phyloP scores from a whole-genome alignment of 2,113 vertebrate genomes.

The Tringa solitaria region DNA sequence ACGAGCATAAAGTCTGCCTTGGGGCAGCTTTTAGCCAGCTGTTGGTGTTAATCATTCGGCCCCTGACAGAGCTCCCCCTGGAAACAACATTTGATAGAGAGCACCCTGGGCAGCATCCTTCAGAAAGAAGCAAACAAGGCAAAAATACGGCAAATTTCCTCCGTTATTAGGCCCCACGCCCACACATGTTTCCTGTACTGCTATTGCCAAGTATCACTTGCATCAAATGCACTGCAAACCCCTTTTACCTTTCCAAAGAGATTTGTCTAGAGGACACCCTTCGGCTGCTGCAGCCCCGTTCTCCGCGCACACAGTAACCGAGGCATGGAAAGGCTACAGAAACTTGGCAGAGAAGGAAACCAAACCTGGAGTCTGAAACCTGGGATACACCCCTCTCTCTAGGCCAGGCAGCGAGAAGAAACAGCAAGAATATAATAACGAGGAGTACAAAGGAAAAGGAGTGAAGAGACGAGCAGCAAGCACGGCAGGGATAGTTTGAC shows the following conservation, averaged over 20 bases:
- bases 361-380: neutral
- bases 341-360: neutral
- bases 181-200: neutral
- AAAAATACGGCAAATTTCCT: neutral
- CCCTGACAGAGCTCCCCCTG: neutral
- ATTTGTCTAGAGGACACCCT: neutral
- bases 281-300: fast-evolving
- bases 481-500: neutral
- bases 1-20: neutral
- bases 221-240: neutral
- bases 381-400: neutral
- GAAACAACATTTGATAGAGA: neutral
- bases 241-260: neutral
- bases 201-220: neutral
- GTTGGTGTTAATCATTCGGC: fast-evolving
- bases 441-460: neutral
- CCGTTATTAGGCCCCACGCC: fast-evolving
- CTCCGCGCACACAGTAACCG: neutral
- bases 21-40: neutral
- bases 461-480: neutral
- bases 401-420: neutral
- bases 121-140: neutral
- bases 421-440: neutral
- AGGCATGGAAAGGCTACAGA: neutral
- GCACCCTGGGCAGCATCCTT: neutral